Percentiles rank a stretch among this genome's conserved stretches.
Evolutionary conservation across 2,888 invertebrate genomes (phyloP).

Genomic region (Cantharis flavilabris): DNA sequence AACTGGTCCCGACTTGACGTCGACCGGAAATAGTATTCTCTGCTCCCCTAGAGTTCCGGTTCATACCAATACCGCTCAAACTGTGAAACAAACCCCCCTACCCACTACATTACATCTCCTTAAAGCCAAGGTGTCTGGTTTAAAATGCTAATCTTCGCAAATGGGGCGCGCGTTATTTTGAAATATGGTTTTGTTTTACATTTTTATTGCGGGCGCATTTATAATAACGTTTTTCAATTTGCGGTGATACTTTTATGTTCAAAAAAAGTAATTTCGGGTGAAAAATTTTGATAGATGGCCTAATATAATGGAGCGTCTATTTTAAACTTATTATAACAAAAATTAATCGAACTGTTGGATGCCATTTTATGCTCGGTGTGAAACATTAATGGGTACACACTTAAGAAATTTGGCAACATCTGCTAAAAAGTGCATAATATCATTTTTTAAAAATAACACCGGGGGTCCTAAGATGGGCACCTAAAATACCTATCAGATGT

Average conservation of each 20-base stretch:
- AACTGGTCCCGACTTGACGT: conserved; percentile 50
- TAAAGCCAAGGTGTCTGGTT: conserved; percentile 58
- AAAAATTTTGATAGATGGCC: conserved; percentile 24
- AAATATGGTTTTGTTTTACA: conserved; percentile 59
- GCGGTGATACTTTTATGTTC: conserved; percentile 32
- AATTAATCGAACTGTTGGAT: not conserved
- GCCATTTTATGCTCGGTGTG: not conserved
- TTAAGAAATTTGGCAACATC: conserved; percentile 21
- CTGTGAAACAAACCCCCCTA: conserved; percentile 37
- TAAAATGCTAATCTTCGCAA: conserved; percentile 59
- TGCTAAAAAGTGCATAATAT: conserved; percentile 15
- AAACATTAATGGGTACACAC: not conserved
- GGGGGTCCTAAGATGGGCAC: not conserved
- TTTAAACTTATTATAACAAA: not conserved
- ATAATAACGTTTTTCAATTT: conserved; percentile 58
- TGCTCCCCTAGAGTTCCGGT: conserved; percentile 44
- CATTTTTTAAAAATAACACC: not conserved
- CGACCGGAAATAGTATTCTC: conserved; percentile 46
- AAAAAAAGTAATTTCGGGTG: conserved; percentile 24
- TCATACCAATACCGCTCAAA: conserved; percentile 40
- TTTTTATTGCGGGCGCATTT: conserved; percentile 58
- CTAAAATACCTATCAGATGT: not conserved
- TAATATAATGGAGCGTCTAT: conserved; percentile 8
- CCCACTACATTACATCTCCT: conserved; percentile 53
- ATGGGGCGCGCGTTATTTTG: conserved; percentile 59